phyloP scores from a whole-genome alignment of 1,140 invertebrate genomes.

The Ceratina australensis region DNA sequence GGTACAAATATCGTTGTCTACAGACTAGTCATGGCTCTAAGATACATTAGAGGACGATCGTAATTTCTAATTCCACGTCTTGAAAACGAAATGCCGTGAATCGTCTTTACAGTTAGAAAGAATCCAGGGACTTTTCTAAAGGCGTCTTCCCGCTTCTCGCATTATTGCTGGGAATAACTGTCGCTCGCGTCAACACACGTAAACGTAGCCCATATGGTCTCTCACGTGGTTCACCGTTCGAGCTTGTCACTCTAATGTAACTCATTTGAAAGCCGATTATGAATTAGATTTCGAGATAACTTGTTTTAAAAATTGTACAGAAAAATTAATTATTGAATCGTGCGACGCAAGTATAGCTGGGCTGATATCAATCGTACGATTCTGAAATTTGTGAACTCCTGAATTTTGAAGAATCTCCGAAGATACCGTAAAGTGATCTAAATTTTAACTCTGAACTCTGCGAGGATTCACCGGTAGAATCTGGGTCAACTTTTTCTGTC shows the following conservation, averaged over 20 bases:
- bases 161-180: constrained; percentile 25
- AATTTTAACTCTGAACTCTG: too few species aligned
- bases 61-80: constrained; percentile 20
- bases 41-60: not conserved
- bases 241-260: not conserved
- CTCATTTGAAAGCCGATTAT: constrained; percentile 27
- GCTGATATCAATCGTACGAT: not conserved
- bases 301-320: too few species aligned
- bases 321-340: too few species aligned
- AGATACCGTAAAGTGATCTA: too few species aligned
- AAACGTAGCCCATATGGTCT: not conserved
- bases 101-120: constrained; percentile 33
- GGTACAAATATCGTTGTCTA: not conserved
- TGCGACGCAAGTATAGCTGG: too few species aligned
- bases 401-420: not conserved
- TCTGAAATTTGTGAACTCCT: constrained; percentile 20
- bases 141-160: not conserved
- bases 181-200: not conserved
- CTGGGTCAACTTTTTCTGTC: not conserved
- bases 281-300: not conserved
- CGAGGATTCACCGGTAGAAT: not conserved
- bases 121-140: not conserved
- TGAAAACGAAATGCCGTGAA: constrained; percentile 9
- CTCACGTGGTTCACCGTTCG: constrained; percentile 31
- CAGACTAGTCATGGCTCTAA: too few species aligned